Base-by-base conservation (phyloP, 2,888 invertebrate species). In the Plemyria rubiginata region DNA sequence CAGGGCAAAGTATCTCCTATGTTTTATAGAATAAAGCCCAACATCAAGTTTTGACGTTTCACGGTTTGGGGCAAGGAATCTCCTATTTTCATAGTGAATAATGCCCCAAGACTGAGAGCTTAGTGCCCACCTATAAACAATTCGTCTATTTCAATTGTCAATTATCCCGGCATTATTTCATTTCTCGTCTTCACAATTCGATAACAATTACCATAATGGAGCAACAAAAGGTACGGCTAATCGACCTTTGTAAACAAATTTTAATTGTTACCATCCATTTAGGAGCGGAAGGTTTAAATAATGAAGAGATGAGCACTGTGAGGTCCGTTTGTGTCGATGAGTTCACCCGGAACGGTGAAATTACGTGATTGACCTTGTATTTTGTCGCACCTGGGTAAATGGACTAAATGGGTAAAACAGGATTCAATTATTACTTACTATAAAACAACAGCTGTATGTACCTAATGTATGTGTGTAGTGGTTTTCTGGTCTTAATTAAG, bases 181-280 rank as follows among this genome's bases (percentile, higher is more conserved):
- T 41, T 50, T 54, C 49, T 13, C 55, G 41, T 45, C 43, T 53
- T 38, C 52, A 65, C 52, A 55, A 55, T 65, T 61, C 41, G 43
- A 40, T 46, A 60, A 66, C 62, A 65, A 57, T 57, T 55, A 52
- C 59, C 53, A 43, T 63, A 66, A 68, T 60, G 65, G 64, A 67
- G 64, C 64, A 67, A 68, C 62, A 71, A 63, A 66, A 60, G 38
- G 62, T 43, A 58, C 62, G 46, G 40, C 49, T 62, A 68, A 63
- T 64, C 68, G 73, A 73, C 74, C 74, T 75, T 72, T 71, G 69
- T 75, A 75, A 72, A 79, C 77, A 79, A 73, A 72, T 75, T 75
- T 79, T 80, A 80, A 80, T 80, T 75, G 73, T 73, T 75, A 58
- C 70, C 63, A 72, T 70, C 80, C 74, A 75, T 77, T 78, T 72